Base-by-base conservation (phyloP, 2,888 invertebrate species). In the Caenorhabditis angaria region DNA sequence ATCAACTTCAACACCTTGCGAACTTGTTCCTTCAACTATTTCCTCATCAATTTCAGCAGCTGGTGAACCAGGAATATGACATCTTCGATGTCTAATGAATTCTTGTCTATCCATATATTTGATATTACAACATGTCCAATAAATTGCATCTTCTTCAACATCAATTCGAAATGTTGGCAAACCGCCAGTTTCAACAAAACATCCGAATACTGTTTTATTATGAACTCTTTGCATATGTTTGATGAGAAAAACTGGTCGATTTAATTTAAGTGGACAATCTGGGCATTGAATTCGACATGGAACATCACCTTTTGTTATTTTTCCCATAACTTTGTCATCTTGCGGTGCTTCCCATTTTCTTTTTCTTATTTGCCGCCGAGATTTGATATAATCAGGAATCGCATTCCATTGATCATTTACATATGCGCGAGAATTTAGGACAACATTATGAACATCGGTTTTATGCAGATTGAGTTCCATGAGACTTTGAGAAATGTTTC, bases 201-300 rank as follows among this genome's bases (percentile, higher is more conserved):
- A 75, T 29, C 62, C 63, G 63, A 84, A 84, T 51, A 68, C 68
- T n/a, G 65, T 60, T 53, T 77, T 77, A n/a, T 67, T 70, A 61
- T 85, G 85, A 8, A 82, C 82, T 22, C 83, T 74, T 20, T 77
- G 72, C 85, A 85, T 85, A 70, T 85, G 85, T 12, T 82, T 76
- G 35, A 85, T 74, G 12, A 85, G 67, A 10, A 83, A 76, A 10
- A 81, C 76, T 5, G 85, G 85, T 12, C 82, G 68, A 27, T 80
- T 77, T 56, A 85, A 71, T 10, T 75, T 69, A 62, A 85, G 61
- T 0, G 81, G 81, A 69, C 85, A 85, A 14, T 81, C 67, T n/a
- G 79, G 78, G 62, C 85, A 85, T 22, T 65, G 64, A 2, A 83
- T 74, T 53, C 82, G 56, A 32, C 72, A 65, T 10, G 72, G 65